Evolutionary conservation across 2,113 vertebrate species (phyloP).

Genomic region (Nycticebus coucang): DNA sequence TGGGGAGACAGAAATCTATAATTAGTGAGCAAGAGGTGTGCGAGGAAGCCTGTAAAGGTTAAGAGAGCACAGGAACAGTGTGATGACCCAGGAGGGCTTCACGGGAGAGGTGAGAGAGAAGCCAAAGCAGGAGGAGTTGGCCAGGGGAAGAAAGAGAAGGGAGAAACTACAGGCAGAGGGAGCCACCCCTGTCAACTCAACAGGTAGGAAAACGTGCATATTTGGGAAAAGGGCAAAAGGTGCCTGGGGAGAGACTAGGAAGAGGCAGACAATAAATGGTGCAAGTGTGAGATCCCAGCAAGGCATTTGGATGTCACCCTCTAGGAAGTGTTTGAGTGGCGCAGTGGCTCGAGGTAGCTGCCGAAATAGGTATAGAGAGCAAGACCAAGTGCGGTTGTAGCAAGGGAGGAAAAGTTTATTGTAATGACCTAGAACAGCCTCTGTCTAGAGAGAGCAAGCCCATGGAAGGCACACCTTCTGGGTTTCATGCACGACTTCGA

Average conservation of each 20-base stretch:
- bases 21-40: background rate
- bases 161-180: background rate
- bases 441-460: too few species aligned
- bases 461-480: too few species aligned
- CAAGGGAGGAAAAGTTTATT: too few species aligned
- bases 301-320: background rate
- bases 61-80: background rate
- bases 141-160: background rate
- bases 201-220: background rate
- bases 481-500: too few species aligned
- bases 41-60: background rate
- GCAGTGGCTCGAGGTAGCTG: too few species aligned
- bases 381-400: too few species aligned
- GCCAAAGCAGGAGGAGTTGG: background rate
- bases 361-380: too few species aligned
- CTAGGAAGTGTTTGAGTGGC: background rate
- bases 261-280: background rate
- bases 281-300: background rate
- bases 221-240: background rate
- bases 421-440: too few species aligned
- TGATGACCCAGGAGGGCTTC: background rate
- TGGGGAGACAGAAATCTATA: background rate
- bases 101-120: background rate
- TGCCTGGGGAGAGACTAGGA: background rate
- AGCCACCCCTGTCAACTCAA: background rate